A percentile compares a stretch with the other conserved stretches of the same genome.
Evolutionary conservation across 2,797 vertebrate genomes (phyloP).

Genomic region (Falco berigora): DNA sequence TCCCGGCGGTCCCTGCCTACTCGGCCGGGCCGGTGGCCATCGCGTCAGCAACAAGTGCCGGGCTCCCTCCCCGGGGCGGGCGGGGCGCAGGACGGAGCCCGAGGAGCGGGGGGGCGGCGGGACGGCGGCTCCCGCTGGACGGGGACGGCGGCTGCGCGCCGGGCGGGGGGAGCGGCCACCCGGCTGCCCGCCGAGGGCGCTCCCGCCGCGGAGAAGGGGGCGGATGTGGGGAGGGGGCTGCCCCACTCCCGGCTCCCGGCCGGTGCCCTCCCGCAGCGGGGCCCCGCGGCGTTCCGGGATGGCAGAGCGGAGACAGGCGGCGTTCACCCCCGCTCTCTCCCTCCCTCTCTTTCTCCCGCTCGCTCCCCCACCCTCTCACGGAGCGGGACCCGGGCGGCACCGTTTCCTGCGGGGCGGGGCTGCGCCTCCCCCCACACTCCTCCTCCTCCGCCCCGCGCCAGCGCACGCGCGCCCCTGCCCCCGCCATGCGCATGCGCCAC

Average conservation of each 20-base stretch:
- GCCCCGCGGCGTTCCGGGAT: background rate
- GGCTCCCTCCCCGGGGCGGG: background rate
- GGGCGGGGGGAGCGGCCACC: background rate
- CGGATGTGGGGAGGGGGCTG: background rate
- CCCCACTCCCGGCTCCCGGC: background rate
- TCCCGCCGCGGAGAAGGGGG: background rate
- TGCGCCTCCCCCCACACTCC: background rate
- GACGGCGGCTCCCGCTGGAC: background rate
- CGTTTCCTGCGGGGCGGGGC: constrained; percentile 54
- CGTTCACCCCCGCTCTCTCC: background rate
- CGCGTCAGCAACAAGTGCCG: constrained; percentile 47
- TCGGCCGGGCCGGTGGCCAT: background rate
- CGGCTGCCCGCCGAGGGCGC: background rate
- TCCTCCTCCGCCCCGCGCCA: background rate
- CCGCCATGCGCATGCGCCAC: background rate
- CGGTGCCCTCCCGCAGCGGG: background rate
- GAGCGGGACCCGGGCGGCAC: background rate
- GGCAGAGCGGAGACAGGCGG: background rate
- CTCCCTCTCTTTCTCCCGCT: background rate
- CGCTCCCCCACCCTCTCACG: background rate
- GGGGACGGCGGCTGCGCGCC: background rate
- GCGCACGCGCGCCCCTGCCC: background rate
- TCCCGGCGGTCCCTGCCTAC: background rate
- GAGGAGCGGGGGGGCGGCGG: background rate
- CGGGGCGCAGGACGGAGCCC: background rate